These are phyloP conservation scores for Anseranas semipalmata DNA, from an alignment of 2,113 vertebrate species.

Conservation along the genomic window DNA sequence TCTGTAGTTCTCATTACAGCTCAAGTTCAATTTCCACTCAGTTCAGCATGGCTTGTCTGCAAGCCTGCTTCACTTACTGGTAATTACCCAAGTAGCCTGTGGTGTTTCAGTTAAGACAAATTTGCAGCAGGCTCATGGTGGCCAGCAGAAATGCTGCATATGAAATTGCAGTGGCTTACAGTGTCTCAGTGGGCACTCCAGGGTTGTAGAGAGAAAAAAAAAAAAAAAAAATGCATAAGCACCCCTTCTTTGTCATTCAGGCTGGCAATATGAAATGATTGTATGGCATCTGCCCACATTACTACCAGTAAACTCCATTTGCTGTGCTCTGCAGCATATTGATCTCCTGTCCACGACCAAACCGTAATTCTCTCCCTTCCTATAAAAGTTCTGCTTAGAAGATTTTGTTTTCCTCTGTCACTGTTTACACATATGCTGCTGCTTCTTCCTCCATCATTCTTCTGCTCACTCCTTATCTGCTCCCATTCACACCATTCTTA, in stretches of 20 bases:
- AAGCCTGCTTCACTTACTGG: not conserved
- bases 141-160: not conserved
- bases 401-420: not conserved
- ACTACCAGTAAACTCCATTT: not conserved
- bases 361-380: not conserved
- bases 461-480: not conserved
- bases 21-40: not conserved
- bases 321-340: not conserved
- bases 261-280: not conserved
- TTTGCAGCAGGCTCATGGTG: rapidly evolving
- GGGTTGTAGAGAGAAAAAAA: not conserved
- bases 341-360: not conserved
- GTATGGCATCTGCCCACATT: not conserved
- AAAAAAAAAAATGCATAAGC: not conserved
- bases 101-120: not conserved
- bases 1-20: not conserved
- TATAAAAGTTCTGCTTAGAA: not conserved
- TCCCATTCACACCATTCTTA: not conserved
- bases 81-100: not conserved
- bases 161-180: not conserved
- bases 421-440: not conserved
- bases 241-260: not conserved
- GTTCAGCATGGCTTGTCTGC: not conserved
- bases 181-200: not conserved
- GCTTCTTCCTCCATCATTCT: not conserved